Base-by-base conservation (phyloP, 2,888 invertebrate genomes). In the Alentia gelatinosa region DNA sequence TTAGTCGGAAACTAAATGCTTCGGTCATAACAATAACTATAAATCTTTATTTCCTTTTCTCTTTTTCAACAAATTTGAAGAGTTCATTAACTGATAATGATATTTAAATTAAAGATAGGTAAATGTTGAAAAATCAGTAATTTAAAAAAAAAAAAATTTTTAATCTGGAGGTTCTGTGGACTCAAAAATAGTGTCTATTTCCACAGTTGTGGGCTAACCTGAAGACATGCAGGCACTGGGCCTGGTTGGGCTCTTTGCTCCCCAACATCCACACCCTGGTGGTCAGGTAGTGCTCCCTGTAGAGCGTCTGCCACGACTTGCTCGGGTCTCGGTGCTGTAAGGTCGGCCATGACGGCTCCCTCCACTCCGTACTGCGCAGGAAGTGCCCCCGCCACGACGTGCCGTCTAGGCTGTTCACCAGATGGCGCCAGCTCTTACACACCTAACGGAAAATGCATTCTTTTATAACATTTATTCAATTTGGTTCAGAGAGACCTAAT, bases 381-480 rank as follows among this genome's bases (percentile, higher is more conserved):
- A 94, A 95, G 63, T 94, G 92, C 37, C 94, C 93, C 33, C 93
- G 92, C 95, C 95, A 95, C 39, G 94, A 92, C 9, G 94, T 94
- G 47, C 91, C 92, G 83, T 95, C 95, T 1, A 95, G 90, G 90
- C 94, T 94, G 3, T 92, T 33, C 19, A 95, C 94, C 30, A 95
- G 92, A 39, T 94, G 94, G 84, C 93, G 93, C 95, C 95, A 95
- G 15, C 94, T 94, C 92, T 94, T 94, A 91, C 95, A 95, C 7
- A 95, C 95, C 89, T 89, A 26, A 7, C 30, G 63, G 63, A 9
- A n/a, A 5, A 19, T n/a, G n/a, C 47, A 42, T 42, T 42, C n/a
- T 42, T 42, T 56, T 5, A 56, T 56, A 56, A 19, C 19, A 56
- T n/a, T n/a, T n/a, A 56, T 56, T 56, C n/a, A n/a, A 56, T 56